Conservation (phyloP, 2,797 vertebrate species). For the Crax fasciolata region DNA sequence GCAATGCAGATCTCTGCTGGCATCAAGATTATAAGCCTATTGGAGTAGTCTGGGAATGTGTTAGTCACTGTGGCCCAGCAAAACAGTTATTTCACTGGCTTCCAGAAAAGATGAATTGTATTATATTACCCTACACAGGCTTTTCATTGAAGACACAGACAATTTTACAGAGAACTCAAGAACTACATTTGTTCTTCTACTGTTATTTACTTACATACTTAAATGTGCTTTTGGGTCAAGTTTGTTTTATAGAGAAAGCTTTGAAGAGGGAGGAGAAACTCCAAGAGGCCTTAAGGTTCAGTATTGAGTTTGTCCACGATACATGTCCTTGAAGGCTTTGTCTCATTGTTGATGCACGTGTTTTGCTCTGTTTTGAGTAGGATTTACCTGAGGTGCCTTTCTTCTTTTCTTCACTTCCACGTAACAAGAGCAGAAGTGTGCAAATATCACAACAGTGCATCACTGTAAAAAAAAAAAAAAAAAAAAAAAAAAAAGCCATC, state of each 20-base stretch:
- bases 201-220: not conserved
- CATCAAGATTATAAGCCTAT: not conserved
- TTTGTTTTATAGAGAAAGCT: not conserved
- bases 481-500: not conserved
- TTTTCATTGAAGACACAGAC: not conserved
- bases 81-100: conserved; percentile 39
- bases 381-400: not conserved
- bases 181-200: not conserved
- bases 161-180: not conserved
- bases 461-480: not conserved
- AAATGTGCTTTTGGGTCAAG: not conserved
- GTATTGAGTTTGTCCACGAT: not conserved
- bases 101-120: conserved; percentile 25
- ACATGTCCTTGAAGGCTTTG: not conserved
- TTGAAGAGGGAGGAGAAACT: not conserved
- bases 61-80: not conserved
- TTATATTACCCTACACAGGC: conserved; percentile 12
- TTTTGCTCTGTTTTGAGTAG: not conserved
- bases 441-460: not conserved
- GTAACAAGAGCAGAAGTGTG: not conserved
- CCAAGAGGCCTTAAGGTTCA: not conserved
- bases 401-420: not conserved
- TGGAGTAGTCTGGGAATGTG: not conserved
- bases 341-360: not conserved
- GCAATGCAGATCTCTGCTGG: not conserved